These are phyloP conservation scores for Agriotes lineatus DNA, from an alignment of 2,888 invertebrate genomes.

Conservation along the genomic window DNA sequence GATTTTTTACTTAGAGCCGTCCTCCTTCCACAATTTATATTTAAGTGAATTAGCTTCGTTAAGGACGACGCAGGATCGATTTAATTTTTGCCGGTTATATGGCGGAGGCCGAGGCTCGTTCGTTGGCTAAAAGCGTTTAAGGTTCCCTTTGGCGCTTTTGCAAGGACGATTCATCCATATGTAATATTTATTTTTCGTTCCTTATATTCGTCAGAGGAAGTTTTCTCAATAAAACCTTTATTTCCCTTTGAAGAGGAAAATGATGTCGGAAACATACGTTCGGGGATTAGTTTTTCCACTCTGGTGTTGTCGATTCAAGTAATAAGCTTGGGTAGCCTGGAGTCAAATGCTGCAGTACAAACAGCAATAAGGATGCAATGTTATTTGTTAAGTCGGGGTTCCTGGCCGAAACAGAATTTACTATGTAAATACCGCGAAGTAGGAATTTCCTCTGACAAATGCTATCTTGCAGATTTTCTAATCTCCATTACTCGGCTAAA, in stretches of 20 bases:
- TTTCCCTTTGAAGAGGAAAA: constrained; percentile 30
- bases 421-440: constrained; percentile 47
- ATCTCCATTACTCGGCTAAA: constrained; percentile 42
- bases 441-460: constrained; percentile 45
- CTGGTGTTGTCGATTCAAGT: constrained; percentile 42
- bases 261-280: constrained; percentile 30
- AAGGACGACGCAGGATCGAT: no score
- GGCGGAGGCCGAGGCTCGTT: background rate
- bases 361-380: constrained; percentile 55
- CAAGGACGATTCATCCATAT: constrained; percentile 24
- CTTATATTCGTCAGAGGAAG: constrained; percentile 1
- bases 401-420: constrained; percentile 44
- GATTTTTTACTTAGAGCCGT: background rate
- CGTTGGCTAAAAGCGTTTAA: background rate
- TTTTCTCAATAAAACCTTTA: constrained; percentile 24
- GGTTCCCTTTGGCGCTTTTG: constrained; percentile 11
- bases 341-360: constrained; percentile 52
- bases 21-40: no score
- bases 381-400: constrained; percentile 52
- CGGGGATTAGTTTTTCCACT: constrained; percentile 39
- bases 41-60: no score
- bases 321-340: constrained; percentile 47
- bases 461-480: constrained; percentile 41
- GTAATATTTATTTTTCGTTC: constrained; percentile 27
- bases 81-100: constrained; percentile 8